Evolutionary conservation across 2,113 vertebrate species (phyloP).

Genomic region (Taurulus bubalis): DNA sequence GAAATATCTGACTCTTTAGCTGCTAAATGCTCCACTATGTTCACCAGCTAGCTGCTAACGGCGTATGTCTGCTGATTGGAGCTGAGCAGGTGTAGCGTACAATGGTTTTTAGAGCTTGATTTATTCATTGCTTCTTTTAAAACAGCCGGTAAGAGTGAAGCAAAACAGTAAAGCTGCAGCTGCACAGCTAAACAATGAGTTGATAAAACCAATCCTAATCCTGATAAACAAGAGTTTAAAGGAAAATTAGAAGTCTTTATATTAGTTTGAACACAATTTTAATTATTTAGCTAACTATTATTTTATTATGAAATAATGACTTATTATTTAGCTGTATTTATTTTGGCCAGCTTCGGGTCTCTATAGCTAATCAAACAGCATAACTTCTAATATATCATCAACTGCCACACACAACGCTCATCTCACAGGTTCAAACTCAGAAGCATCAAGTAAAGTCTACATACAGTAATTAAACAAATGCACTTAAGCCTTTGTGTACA

Average conservation of each 20-base stretch:
- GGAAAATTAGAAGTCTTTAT: not conserved
- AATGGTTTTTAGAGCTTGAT: not conserved
- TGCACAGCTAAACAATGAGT: not conserved
- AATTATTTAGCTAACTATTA: not conserved
- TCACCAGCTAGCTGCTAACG: not conserved
- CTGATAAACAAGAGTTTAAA: not conserved
- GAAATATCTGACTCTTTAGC: not conserved
- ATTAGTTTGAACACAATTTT: not conserved
- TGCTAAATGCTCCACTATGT: too few relatives aligned
- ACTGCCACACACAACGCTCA: not conserved
- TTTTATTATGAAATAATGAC: too few relatives aligned
- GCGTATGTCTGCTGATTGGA: not conserved
- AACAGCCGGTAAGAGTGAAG: not conserved
- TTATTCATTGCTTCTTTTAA: not conserved
- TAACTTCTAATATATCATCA: not conserved
- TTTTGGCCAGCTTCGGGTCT: not conserved
- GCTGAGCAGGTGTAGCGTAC: not conserved
- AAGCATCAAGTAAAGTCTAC: not conserved
- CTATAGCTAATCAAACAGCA: not conserved
- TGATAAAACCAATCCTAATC: not conserved
- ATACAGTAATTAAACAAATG: slow-evolving; percentile 25
- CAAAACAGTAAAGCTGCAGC: not conserved
- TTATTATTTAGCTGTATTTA: not conserved
- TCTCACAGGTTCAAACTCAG: slow-evolving; percentile 5
- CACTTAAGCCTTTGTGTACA: slow-evolving; percentile 24